Percentiles rank a stretch among this genome's conserved stretches.
Conservation (phyloP, 2,113 vertebrate genomes). For the Patagioenas fasciata region DNA sequence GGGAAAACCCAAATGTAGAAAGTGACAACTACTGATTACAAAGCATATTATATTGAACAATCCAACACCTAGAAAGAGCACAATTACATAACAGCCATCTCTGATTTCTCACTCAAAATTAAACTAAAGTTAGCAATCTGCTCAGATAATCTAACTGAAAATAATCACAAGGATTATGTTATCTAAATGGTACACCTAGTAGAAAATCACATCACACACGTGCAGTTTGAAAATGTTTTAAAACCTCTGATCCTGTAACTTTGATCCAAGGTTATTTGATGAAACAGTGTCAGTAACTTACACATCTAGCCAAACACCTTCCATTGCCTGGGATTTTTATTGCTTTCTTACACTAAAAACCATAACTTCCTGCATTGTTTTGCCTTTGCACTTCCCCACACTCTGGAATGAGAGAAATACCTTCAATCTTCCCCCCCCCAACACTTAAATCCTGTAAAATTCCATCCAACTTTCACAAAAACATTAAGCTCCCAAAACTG, state of each 20-base stretch:
- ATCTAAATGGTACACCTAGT: neutral
- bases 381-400: neutral
- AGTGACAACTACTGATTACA: neutral
- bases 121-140: neutral
- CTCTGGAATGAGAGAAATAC: neutral
- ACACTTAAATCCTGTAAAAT: neutral
- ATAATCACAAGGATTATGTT: neutral
- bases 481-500: neutral
- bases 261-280: neutral
- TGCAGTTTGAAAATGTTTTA: neutral
- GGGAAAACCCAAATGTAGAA: neutral
- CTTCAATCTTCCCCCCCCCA: accelerated
- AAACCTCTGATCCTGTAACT: neutral
- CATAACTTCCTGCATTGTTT: neutral
- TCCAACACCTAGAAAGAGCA: neutral
- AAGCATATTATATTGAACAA: neutral
- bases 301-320: neutral
- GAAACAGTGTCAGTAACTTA: neutral
- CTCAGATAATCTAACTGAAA: neutral
- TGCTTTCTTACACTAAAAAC: neutral
- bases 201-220: accelerated
- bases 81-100: neutral
- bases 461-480: neutral
- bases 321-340: neutral
- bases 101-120: neutral